phyloP scores from a whole-genome alignment of 1,140 invertebrate species.

The Plodia interpunctella region DNA sequence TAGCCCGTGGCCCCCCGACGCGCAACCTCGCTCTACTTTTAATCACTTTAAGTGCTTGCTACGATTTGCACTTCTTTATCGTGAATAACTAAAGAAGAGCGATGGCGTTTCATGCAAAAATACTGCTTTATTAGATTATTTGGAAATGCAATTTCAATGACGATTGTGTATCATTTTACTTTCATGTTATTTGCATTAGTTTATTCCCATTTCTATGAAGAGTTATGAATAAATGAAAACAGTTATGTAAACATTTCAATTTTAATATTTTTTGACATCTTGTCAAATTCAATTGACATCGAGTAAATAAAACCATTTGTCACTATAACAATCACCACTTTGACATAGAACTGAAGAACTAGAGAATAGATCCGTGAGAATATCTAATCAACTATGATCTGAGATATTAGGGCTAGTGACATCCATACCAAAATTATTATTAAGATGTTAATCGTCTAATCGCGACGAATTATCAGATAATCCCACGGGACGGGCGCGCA shows the following conservation, averaged over 20 bases:
- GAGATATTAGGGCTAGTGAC: not conserved
- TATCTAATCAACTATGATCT: not conserved
- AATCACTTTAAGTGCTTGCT: conserved; percentile 69
- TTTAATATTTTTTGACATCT: too few species aligned
- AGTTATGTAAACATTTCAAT: too few species aligned
- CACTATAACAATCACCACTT: not conserved
- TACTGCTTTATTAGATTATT: conserved; percentile 27
- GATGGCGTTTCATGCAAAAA: conserved; percentile 48
- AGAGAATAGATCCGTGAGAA: not conserved
- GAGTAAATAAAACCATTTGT: not conserved
- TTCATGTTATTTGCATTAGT: not conserved
- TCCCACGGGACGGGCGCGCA: conserved; percentile 50
- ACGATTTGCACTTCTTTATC: conserved; percentile 57
- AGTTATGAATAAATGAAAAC: not conserved
- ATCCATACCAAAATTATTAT: conserved; percentile 22
- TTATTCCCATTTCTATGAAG: not conserved
- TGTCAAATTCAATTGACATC: too few species aligned
- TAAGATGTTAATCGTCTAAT: conserved; percentile 40
- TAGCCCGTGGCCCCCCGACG: conserved; percentile 19
- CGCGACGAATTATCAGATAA: conserved; percentile 31
- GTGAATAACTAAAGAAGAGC: conserved; percentile 48
- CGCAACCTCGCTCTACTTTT: conserved; percentile 42
- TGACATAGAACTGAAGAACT: too few species aligned
- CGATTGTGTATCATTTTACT: not conserved
- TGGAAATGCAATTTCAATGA: conserved; percentile 13